These are phyloP conservation scores for Druon quercuslanigerum DNA, from an alignment of 1,140 invertebrate species.

Conservation along the genomic window DNA sequence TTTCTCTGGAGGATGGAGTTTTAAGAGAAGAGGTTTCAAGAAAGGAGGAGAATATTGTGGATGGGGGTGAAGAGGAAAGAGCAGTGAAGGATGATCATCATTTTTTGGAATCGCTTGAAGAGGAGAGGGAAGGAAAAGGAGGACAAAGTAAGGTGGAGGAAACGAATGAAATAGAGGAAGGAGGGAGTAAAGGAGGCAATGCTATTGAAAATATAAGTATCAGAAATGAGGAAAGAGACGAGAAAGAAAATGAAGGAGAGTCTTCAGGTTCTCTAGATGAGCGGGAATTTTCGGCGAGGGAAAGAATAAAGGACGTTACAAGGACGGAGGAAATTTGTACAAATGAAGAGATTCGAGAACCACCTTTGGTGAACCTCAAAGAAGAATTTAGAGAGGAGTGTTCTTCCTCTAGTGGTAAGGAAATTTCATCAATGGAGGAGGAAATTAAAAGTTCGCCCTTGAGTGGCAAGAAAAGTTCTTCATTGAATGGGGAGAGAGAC, in stretches of 20 bases:
- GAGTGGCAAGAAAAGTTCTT: too few relatives aligned
- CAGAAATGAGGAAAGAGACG: neutral
- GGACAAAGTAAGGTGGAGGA: neutral
- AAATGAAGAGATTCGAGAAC: too few relatives aligned
- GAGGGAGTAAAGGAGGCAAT: neutral
- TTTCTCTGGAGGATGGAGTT: neutral
- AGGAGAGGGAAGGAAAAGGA: neutral
- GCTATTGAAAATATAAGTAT: neutral
- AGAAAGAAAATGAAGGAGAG: neutral
- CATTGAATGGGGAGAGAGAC: too few relatives aligned
- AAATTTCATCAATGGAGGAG: too few relatives aligned
- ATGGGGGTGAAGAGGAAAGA: conserved; percentile 2
- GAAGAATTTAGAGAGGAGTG: too few relatives aligned
- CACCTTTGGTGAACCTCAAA: too few relatives aligned
- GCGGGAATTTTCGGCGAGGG: too few relatives aligned
- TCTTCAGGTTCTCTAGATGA: too few relatives aligned
- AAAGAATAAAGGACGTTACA: too few relatives aligned
- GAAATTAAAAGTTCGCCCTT: too few relatives aligned
- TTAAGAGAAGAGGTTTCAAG: neutral
- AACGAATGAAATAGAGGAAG: neutral
- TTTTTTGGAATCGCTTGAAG: neutral
- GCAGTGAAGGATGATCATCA: neutral
- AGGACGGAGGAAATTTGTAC: too few relatives aligned
- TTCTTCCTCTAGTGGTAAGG: too few relatives aligned
- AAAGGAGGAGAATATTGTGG: neutral